Conservation (phyloP, 2,113 vertebrate species). For the Acrocephalus kingi region DNA sequence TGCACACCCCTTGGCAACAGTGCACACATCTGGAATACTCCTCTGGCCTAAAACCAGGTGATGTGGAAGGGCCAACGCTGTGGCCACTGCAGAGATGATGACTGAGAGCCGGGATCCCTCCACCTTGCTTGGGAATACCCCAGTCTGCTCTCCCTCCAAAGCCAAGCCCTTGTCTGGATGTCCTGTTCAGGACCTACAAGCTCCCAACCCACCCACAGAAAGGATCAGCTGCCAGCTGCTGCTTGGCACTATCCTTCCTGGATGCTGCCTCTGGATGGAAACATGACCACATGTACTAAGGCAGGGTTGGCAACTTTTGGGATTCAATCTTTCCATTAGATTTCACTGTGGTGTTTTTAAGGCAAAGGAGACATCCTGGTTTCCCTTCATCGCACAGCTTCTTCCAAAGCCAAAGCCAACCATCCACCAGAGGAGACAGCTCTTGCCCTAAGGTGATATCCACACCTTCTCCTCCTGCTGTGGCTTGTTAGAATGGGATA, state of each 20-base stretch:
- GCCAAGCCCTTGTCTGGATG: neutral
- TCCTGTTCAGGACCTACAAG: neutral
- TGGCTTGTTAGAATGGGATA: neutral
- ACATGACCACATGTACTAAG: neutral
- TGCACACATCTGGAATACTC: neutral
- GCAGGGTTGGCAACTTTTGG: constrained; percentile 30
- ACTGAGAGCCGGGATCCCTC: neutral
- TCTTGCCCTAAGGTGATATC: neutral
- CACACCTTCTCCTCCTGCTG: neutral
- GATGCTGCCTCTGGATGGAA: neutral
- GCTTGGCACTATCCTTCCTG: neutral
- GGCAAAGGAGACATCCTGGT: constrained; percentile 36
- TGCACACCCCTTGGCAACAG: neutral
- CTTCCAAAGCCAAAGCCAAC: neutral
- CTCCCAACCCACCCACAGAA: neutral
- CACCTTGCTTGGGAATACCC: neutral
- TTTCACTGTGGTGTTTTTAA: constrained; percentile 27
- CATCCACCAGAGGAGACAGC: neutral
- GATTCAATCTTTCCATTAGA: neutral
- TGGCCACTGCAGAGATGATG: neutral
- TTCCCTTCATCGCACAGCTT: neutral
- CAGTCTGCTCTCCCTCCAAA: neutral
- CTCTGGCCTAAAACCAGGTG: neutral
- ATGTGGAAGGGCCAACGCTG: neutral
- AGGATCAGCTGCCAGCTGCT: neutral